These are phyloP conservation scores for Trididemnum nubilum DNA, from an alignment of 23 tunicate species.

Conservation along the genomic window DNA sequence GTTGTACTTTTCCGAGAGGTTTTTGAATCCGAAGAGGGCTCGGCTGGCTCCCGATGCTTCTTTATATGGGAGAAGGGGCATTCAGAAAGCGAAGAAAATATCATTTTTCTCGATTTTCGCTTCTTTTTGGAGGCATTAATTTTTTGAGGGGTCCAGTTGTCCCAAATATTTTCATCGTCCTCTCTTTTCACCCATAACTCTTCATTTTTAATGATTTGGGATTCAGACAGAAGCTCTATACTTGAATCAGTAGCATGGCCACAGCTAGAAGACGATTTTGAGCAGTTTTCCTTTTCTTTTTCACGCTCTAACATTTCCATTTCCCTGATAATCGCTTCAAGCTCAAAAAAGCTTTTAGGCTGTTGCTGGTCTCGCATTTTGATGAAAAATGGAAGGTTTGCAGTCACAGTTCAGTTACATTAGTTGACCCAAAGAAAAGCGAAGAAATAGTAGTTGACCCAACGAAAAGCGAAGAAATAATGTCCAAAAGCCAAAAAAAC, in stretches of 20 bases:
- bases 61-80: neutral
- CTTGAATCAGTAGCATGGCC: neutral
- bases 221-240: neutral
- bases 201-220: neutral
- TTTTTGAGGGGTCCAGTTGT: neutral
- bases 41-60: neutral
- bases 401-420: too few relatives aligned
- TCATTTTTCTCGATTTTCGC: neutral
- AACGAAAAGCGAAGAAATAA: too few relatives aligned
- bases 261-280: neutral
- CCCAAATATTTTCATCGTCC: neutral
- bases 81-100: neutral
- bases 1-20: neutral
- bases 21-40: too few relatives aligned
- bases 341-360: constrained; percentile 38
- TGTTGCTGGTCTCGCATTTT: constrained; percentile 40
- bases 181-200: neutral
- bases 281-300: neutral
- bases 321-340: constrained; percentile 48
- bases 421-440: too few relatives aligned
- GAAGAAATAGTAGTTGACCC: too few relatives aligned
- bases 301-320: constrained; percentile 44
- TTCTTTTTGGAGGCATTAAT: neutral
- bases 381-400: neutral
- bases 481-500: too few relatives aligned